phyloP scores from a whole-genome alignment of 2,888 invertebrate genomes.

The Leistus spinibarbis region DNA sequence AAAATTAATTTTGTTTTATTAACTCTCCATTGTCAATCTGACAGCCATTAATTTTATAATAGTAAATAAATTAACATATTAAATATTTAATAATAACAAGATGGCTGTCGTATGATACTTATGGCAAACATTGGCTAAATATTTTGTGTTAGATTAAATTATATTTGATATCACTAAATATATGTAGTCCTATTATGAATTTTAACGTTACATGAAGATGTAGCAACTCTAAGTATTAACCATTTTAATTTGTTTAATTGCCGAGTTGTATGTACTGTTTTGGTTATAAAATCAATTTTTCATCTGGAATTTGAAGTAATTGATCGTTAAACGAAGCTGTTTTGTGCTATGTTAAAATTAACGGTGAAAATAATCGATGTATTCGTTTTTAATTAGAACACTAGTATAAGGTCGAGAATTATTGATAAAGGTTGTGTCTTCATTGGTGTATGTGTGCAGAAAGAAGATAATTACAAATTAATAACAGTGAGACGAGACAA shows the following conservation, averaged over 20 bases:
- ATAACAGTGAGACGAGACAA: not conserved
- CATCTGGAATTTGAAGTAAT: not conserved
- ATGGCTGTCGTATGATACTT: no score
- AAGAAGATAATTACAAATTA: not conserved
- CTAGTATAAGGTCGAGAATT: not conserved
- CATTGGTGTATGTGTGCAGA: not conserved
- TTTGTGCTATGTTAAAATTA: not conserved
- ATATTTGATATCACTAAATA: no score
- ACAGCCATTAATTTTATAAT: no score
- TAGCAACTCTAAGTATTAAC: no score
- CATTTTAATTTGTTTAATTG: not conserved
- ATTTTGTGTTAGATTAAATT: no score
- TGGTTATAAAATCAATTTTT: not conserved
- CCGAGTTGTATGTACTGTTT: not conserved
- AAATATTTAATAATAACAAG: no score
- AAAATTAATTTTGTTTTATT: no score
- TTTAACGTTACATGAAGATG: no score
- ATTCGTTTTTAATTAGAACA: not conserved
- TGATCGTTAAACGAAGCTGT: not conserved
- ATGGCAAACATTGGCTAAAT: no score
- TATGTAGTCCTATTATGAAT: no score
- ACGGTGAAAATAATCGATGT: not conserved
- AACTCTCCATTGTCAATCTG: no score
- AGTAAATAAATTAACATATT: no score
- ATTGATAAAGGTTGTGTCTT: constrained; percentile 14